Evolutionary conservation across 2,888 invertebrate species (phyloP).

Genomic region (Stenoptilia bipunctidactyla): DNA sequence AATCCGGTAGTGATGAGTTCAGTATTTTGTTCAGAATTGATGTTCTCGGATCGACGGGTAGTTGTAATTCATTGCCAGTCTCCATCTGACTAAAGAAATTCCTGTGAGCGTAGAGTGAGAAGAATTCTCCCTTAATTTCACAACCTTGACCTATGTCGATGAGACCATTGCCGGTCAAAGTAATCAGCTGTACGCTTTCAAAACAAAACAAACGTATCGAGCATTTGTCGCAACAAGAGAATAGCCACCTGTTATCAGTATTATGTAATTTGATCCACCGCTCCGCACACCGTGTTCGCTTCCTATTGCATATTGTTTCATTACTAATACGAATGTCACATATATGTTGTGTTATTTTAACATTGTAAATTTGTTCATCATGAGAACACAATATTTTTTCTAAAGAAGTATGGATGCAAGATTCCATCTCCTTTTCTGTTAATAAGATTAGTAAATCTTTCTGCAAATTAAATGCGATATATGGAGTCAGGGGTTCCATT

Average conservation of each 20-base stretch:
- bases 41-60: background rate
- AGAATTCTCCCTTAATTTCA: background rate
- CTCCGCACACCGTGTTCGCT: background rate
- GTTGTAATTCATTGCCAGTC: too few relatives aligned
- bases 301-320: background rate
- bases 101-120: background rate
- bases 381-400: constrained; percentile 1
- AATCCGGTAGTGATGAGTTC: background rate
- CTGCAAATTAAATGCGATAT: background rate
- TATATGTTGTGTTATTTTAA: background rate
- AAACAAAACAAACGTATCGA: background rate
- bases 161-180: background rate
- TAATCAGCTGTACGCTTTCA: background rate
- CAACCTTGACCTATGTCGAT: constrained; percentile 2
- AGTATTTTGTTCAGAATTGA: background rate
- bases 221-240: background rate
- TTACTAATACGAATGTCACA: background rate
- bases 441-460: background rate
- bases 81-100: background rate
- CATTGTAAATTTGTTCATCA: background rate
- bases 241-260: background rate
- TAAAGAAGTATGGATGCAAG: background rate
- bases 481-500: background rate
- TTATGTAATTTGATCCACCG: background rate
- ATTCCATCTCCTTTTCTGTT: background rate